phyloP scores from a whole-genome alignment of 2,888 invertebrate genomes.

The Meliscaeva auricollis region DNA sequence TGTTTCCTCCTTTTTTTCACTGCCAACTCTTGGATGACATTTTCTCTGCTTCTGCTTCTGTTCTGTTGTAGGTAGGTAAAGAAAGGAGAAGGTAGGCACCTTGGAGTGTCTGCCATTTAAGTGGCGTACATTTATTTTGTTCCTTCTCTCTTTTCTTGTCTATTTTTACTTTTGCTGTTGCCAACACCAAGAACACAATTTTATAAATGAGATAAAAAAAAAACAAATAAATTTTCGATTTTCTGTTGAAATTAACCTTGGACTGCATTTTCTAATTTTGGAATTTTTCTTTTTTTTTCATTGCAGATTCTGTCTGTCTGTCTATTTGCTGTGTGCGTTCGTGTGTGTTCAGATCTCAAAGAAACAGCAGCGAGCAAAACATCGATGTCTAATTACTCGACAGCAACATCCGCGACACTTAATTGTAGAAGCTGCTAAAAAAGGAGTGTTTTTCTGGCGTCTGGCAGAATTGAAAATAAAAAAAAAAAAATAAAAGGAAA shows the following conservation, averaged over 20 bases:
- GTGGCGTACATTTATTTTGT: conserved; percentile 43
- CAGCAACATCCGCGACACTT: conserved; percentile 74
- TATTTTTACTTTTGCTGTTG: conserved; percentile 61
- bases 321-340: conserved; percentile 1
- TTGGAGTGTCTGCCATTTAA: conserved; percentile 35
- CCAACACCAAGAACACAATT: conserved; percentile 41
- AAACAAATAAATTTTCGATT: conserved; percentile 56
- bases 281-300: conserved; percentile 56
- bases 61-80: conserved; percentile 6
- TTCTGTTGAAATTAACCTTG: conserved; percentile 74
- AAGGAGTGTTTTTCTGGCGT: conserved; percentile 58
- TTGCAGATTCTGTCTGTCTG: conserved; percentile 58
- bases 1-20: conserved; percentile 21
- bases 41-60: conserved; percentile 7
- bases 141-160: conserved; percentile 37
- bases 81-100: conserved; percentile 9
- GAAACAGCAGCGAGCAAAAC: conserved; percentile 46
- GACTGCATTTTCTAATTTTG: conserved; percentile 76
- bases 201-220: neutral
- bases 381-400: conserved; percentile 77
- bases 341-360: conserved; percentile 48
- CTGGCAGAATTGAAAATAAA: conserved; percentile 35
- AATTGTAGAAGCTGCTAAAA: conserved; percentile 49
- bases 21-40: conserved; percentile 46
- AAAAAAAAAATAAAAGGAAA: conserved; percentile 52